phyloP scores from a whole-genome alignment of 1,140 invertebrate species.

The Choristoneura fumiferana region DNA sequence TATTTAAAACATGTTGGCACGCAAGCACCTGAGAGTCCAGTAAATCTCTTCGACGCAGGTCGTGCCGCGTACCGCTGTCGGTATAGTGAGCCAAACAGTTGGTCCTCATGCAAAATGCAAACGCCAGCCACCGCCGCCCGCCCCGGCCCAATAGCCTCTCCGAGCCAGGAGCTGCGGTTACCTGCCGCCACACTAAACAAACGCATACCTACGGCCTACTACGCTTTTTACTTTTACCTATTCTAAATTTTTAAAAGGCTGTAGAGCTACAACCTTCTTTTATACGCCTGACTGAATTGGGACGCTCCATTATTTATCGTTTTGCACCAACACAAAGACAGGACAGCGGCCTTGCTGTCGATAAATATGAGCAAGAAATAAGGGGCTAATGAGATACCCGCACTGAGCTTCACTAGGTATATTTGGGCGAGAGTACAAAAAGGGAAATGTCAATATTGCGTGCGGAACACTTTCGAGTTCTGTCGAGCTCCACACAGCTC shows the following conservation, averaged over 20 bases:
- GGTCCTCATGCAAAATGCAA: constrained; percentile 50
- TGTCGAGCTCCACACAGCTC: neutral
- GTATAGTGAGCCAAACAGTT: constrained; percentile 36
- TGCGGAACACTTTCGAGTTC: constrained; percentile 20
- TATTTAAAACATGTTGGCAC: neutral
- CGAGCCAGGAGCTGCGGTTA: constrained; percentile 30
- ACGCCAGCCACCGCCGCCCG: constrained; percentile 23
- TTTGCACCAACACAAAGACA: constrained; percentile 23
- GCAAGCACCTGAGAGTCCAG: constrained; percentile 10
- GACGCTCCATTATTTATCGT: constrained; percentile 27
- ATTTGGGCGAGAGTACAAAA: constrained; percentile 33
- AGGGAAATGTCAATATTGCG: constrained; percentile 41
- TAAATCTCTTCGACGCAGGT: constrained; percentile 17
- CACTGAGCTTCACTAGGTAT: constrained; percentile 30
- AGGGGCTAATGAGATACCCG: constrained; percentile 28
- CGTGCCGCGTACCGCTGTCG: constrained; percentile 24
- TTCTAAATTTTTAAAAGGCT: constrained; percentile 27
- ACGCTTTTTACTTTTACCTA: constrained; percentile 25
- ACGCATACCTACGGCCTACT: constrained; percentile 25
- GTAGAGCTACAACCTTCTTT: constrained; percentile 15
- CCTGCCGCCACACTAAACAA: constrained; percentile 32
- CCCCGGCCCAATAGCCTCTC: constrained; percentile 25
- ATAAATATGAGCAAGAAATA: constrained; percentile 24
- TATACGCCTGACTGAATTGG: constrained; percentile 23
- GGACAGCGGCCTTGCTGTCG: constrained; percentile 5